These are phyloP conservation scores for Diachasma alloeum DNA, from an alignment of 1,140 invertebrate genomes.

Conservation along the genomic window DNA sequence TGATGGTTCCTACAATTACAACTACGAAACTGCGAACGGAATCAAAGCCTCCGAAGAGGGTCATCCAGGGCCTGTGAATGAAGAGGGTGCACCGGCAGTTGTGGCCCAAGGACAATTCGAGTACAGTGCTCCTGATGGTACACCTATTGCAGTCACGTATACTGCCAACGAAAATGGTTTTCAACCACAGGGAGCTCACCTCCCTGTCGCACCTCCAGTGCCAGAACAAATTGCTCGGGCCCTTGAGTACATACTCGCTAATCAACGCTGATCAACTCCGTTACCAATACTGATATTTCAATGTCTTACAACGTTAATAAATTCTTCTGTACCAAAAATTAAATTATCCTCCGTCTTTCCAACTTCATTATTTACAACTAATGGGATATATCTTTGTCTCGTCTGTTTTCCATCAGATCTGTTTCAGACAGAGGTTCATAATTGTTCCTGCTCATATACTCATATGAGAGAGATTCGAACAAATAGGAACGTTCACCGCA, in stretches of 20 bases:
- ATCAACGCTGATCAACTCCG: background rate
- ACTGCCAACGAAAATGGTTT: conserved; percentile 69
- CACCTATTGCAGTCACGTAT: conserved; percentile 63
- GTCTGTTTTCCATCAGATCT: too few relatives aligned
- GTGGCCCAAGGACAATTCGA: conserved; percentile 63
- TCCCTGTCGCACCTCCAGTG: conserved; percentile 64
- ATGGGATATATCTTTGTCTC: too few relatives aligned
- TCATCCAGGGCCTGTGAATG: conserved; percentile 59
- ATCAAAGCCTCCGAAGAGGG: conserved; percentile 68
- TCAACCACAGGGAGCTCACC: conserved; percentile 65
- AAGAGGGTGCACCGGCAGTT: conserved; percentile 61
- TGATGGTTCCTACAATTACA: conserved; percentile 57
- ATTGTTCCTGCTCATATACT: too few relatives aligned
- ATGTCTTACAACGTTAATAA: too few relatives aligned
- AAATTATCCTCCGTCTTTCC: too few relatives aligned
- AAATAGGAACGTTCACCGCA: too few relatives aligned
- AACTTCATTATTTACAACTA: too few relatives aligned
- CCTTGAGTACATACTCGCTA: conserved; percentile 57
- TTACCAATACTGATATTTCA: too few relatives aligned
- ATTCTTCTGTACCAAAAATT: too few relatives aligned
- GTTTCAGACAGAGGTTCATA: too few relatives aligned
- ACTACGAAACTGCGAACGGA: conserved; percentile 73
- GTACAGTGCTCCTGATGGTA: conserved; percentile 70
- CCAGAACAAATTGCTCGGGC: conserved; percentile 60
- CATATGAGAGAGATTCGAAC: too few relatives aligned